Evolutionary conservation across 2,888 invertebrate species (phyloP).

Genomic region (Cataglyphis cursor): DNA sequence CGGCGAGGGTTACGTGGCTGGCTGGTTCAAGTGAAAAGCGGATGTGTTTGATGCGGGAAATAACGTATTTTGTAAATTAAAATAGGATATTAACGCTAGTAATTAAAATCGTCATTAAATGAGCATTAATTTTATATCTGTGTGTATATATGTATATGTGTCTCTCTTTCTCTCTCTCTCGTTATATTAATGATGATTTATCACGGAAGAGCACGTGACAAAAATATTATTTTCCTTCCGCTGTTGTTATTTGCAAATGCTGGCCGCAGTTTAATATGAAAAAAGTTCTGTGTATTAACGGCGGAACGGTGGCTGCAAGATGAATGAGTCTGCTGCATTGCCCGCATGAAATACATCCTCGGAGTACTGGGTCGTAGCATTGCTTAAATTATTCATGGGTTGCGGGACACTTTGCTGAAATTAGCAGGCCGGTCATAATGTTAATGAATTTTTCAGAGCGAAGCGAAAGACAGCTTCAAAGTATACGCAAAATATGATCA

Average conservation of each 20-base stretch:
- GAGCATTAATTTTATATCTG: conserved; percentile 22
- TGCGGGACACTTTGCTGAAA: conserved; percentile 75
- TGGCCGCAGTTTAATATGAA: conserved; percentile 33
- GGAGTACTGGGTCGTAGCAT: conserved; percentile 71
- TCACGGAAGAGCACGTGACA: conserved; percentile 22
- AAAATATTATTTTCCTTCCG: conserved; percentile 14
- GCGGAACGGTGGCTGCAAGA: conserved; percentile 55
- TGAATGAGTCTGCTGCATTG: conserved; percentile 56
- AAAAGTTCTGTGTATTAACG: conserved; percentile 55
- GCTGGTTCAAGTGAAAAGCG: conserved; percentile 49
- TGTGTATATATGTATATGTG: not conserved
- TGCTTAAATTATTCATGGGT: conserved; percentile 75
- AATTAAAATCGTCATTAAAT: conserved; percentile 3
- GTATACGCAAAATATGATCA: conserved; percentile 51
- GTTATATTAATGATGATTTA: conserved; percentile 35
- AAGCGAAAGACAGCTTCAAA: conserved; percentile 56
- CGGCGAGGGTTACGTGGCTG: conserved; percentile 46
- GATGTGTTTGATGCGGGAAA: conserved; percentile 28
- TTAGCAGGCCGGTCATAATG: conserved; percentile 75
- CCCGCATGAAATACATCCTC: conserved; percentile 70
- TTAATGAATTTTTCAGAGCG: conserved; percentile 77
- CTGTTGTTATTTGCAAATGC: conserved; percentile 35
- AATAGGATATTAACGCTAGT: not conserved
- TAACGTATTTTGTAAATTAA: conserved; percentile 27
- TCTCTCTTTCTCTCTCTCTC: not conserved